These are phyloP conservation scores for Orthonychiurus folsomi DNA, from an alignment of 2,888 invertebrate species.

Conservation along the genomic window DNA sequence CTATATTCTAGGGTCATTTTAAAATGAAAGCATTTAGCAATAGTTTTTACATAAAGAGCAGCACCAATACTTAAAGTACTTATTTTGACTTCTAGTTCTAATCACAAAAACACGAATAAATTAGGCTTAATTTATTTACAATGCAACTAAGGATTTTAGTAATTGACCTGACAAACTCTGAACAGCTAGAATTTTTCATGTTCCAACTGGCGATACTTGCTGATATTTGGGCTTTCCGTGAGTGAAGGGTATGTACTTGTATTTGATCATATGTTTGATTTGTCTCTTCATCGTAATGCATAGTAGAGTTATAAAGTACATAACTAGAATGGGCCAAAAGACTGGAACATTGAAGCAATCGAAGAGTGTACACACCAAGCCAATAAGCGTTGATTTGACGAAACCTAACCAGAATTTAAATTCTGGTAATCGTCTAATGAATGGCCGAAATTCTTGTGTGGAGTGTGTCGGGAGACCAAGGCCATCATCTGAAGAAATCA, in stretches of 20 bases:
- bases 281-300: slow-evolving; percentile 99
- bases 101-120: not conserved
- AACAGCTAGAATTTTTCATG: slow-evolving; percentile 6
- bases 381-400: slow-evolving; percentile 84
- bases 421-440: slow-evolving; percentile 90
- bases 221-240: slow-evolving; percentile 95
- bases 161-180: not conserved
- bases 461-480: slow-evolving; percentile 84
- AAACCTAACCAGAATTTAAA: slow-evolving; percentile 99
- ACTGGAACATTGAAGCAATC: slow-evolving; percentile 98
- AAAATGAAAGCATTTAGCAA: too few species aligned
- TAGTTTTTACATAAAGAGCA: not conserved
- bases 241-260: slow-evolving; percentile 96
- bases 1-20: too few species aligned
- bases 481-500: slow-evolving; percentile 58
- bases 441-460: slow-evolving; percentile 92
- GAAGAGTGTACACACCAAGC: slow-evolving; percentile 86
- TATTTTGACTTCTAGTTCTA: slow-evolving; percentile 1
- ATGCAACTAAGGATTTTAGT: not conserved
- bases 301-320: slow-evolving; percentile 98
- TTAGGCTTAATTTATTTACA: not conserved
- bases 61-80: not conserved
- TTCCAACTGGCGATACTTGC: slow-evolving; percentile 21
- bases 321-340: slow-evolving; percentile 99
- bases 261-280: slow-evolving; percentile 99